Base-by-base conservation (phyloP, 2,888 invertebrate genomes). In the Mythimna pallens region DNA sequence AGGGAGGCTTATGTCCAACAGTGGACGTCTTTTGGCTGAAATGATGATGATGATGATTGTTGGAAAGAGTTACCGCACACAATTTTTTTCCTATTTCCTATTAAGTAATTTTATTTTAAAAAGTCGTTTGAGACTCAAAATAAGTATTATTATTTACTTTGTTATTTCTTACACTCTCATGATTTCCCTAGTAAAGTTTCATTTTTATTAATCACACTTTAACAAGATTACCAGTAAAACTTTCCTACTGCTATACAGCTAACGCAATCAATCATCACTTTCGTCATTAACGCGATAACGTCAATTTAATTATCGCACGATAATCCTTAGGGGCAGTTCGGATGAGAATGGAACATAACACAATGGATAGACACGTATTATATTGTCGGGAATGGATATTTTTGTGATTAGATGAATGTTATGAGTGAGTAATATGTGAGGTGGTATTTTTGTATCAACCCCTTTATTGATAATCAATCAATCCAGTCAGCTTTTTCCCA, bases 191-290 rank as follows among this genome's bases (percentile, higher is more conserved):
- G 6, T 3, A 25, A 52, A 36, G 36, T 22, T 52, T 6, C 8
- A 58, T 50, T 75, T 77, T 62, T 34, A 50, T 62, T 34, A 50
- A 75, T 75, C 40, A 59, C 36, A 79, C 30, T 79, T 79, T 54
- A 73, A 59, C 63, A 74, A 73, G 59, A 74, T 74, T 25, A 20
- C 52, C 52, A n/a, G 22, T 40, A 47, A 64, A 77, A 81, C 61
- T 77, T 77, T 61, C n/a, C 6, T 9, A n/a, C 36, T 47, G 3
- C n/a, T 20, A 57, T 40, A 36, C 67, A 73, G 68, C 70, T 58
- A 71, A 68, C 57, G 69, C 47, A 43, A 87, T 88, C 86, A 81
- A 88, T 88, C 88, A 88, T 82, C 80, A 83, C 71, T 77, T 78
- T 77, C 69, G 55, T 76, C 82, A 85, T 87, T 85, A 84, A 80